These are phyloP conservation scores for Poecilobothrus nobilitatus DNA, from an alignment of 2,888 invertebrate genomes.

Conservation along the genomic window DNA sequence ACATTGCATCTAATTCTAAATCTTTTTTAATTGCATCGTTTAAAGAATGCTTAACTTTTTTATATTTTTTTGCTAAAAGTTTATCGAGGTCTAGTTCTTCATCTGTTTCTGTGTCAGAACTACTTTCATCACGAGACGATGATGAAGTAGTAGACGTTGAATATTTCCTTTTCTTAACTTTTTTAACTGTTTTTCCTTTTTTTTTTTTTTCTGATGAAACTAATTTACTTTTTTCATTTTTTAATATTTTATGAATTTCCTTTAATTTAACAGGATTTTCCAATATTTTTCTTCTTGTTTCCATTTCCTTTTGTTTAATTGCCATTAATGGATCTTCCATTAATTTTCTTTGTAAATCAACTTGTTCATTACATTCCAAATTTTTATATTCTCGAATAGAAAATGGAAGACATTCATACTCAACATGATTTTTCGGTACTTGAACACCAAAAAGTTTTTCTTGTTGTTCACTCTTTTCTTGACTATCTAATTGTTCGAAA, in stretches of 20 bases:
- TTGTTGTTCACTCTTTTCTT: conserved; percentile 45
- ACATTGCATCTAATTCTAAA: conserved; percentile 35
- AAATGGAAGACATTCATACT: conserved; percentile 70
- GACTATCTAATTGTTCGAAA: conserved; percentile 56
- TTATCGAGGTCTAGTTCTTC: conserved; percentile 53
- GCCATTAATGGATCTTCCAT: conserved; percentile 88
- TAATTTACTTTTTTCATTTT: conserved; percentile 47
- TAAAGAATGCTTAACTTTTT: conserved; percentile 51
- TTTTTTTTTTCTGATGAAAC: conserved; percentile 26
- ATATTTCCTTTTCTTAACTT: conserved; percentile 31
- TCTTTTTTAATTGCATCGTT: conserved; percentile 30
- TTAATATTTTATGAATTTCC: conserved; percentile 69
- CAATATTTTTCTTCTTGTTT: conserved; percentile 71
- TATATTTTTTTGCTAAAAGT: conserved; percentile 61
- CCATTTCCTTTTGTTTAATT: conserved; percentile 84
- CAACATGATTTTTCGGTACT: conserved; percentile 56
- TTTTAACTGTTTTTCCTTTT: conserved; percentile 29
- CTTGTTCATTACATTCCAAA: conserved; percentile 54
- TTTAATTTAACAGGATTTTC: conserved; percentile 89
- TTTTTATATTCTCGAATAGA: conserved; percentile 51
- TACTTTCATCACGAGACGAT: neutral
- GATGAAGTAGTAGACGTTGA: conserved; percentile 33
- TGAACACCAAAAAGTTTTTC: conserved; percentile 36
- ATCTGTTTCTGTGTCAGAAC: conserved; percentile 16
- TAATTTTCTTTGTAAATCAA: conserved; percentile 79